Percentiles rank a stretch among this genome's conserved stretches.
These are phyloP conservation scores for Clavelina lepadiformis DNA, from an alignment of 23 tunicate genomes.

Conservation along the genomic window DNA sequence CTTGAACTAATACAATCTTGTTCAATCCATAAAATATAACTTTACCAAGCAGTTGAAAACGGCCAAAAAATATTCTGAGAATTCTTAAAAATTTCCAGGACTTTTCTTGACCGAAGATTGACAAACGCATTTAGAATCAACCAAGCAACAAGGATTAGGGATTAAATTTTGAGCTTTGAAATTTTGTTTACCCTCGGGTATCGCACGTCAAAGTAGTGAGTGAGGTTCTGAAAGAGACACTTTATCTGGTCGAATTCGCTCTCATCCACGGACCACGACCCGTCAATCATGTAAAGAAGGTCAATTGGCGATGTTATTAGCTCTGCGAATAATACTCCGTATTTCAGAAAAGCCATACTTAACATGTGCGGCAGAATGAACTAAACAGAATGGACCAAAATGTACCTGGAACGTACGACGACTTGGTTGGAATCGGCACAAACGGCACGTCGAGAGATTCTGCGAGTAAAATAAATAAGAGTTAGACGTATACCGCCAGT, in stretches of 20 bases:
- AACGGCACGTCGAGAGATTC: neutral
- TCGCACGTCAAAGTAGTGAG: slow-evolving; percentile 44
- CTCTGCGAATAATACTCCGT: slow-evolving; percentile 11
- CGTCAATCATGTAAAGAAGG: slow-evolving; percentile 50
- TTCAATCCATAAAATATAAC: too few relatives aligned
- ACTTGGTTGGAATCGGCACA: neutral
- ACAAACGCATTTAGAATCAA: too few relatives aligned
- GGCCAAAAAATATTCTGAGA: too few relatives aligned
- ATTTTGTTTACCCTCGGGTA: slow-evolving; percentile 62
- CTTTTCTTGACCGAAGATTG: too few relatives aligned
- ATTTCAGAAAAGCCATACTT: neutral
- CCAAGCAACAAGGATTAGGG: too few relatives aligned
- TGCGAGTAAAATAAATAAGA: too few relatives aligned
- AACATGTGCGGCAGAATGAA: neutral
- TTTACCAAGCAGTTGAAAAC: too few relatives aligned
- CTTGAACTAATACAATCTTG: too few relatives aligned
- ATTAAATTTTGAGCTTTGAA: too few relatives aligned
- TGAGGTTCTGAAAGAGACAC: slow-evolving; percentile 50
- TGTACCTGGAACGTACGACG: neutral
- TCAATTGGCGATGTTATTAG: slow-evolving; percentile 28
- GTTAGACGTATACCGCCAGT: too few relatives aligned
- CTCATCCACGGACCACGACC: slow-evolving; percentile 25
- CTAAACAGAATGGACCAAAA: neutral
- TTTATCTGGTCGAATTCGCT: slow-evolving; percentile 27
- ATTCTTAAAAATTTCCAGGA: too few relatives aligned